phyloP scores from a whole-genome alignment of 1,140 invertebrate genomes.

The Oscheius sp. region DNA sequence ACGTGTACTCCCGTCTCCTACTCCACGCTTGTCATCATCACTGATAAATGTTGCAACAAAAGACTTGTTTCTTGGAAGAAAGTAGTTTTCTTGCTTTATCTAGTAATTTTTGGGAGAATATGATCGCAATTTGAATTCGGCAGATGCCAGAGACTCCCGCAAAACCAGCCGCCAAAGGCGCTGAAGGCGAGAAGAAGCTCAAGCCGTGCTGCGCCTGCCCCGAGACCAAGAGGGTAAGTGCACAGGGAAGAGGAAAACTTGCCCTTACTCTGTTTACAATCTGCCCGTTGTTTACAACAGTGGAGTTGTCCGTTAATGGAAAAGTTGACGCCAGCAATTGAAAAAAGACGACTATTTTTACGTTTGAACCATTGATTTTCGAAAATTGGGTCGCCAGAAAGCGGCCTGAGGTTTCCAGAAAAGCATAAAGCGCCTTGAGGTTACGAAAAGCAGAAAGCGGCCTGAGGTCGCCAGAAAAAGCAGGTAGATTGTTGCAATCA shows the following conservation, averaged over 20 bases:
- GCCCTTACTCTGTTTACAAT: neutral
- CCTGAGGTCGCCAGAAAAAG: too few species aligned
- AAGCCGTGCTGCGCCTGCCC: slow-evolving; percentile 97
- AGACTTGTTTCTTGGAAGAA: neutral
- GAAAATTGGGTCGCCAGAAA: too few species aligned
- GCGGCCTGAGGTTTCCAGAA: too few species aligned
- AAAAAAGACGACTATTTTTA: too few species aligned
- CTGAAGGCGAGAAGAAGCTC: slow-evolving; percentile 45
- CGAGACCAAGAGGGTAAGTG: slow-evolving; percentile 80
- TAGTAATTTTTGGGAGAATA: neutral
- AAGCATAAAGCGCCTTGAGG: too few species aligned
- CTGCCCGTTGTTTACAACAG: neutral
- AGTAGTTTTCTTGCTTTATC: neutral
- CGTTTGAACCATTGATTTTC: too few species aligned
- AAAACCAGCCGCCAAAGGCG: slow-evolving; percentile 7
- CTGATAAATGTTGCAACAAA: neutral
- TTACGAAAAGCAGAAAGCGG: too few species aligned
- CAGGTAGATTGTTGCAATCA: too few species aligned
- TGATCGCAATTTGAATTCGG: neutral
- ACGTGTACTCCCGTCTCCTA: too few species aligned
- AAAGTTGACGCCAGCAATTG: too few species aligned
- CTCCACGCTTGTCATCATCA: too few species aligned
- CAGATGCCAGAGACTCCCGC: slow-evolving; percentile 20
- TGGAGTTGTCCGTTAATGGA: too few species aligned
- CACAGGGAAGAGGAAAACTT: neutral